Base-by-base conservation (phyloP, 2,113 vertebrate species). In the Dolichallabes microphthalmus region DNA sequence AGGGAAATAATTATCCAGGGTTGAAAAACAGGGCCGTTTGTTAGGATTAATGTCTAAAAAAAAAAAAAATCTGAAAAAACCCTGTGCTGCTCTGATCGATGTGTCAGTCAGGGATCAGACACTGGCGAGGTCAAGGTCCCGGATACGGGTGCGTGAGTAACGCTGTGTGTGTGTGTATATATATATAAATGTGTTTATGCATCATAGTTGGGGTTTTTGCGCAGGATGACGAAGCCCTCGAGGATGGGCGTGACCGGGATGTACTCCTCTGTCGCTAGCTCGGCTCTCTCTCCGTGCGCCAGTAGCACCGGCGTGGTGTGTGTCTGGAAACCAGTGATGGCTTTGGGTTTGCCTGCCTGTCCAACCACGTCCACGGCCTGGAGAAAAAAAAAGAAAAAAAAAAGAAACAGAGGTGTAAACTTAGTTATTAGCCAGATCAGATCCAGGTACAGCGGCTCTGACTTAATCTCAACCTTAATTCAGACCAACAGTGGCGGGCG, bases 241-340 rank as follows among this genome's bases (percentile, higher is more conserved):
- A 99, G 92, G 87, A 99, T 99, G 87, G 98, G 97, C 0, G 98
- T 99, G 91, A 99, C 97, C 0, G 98, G 98, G 88, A 98, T 87
- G 0, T 97, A 98, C 91, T 99, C 97, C 89, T 99, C 98, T 0
- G 98, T 99, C 84, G 98, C 98, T 91, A 99, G 94, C 90, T 99
- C 98, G 1, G 97, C 98, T 85, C 98, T 92, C 86, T 99, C 98
- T 0, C 98, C 98, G 0, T 99, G 98, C 0, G 98, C 98, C 93
- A 99, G 89, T 91, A 99, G 88, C 91, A 99, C 98, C 0, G 98
- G 98, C 0, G 98, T 99, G 22, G 98, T 99, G 92, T 99, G 98
- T n/a, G 98, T 99, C 95, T 99, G 98, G 93, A 99, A 99, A 52
- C 98, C 98, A 0, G 98, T 99, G 93, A 99, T 99, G 86, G 98